phyloP scores from a whole-genome alignment of 2,888 invertebrate species.

The Eristalis arbustorum region DNA sequence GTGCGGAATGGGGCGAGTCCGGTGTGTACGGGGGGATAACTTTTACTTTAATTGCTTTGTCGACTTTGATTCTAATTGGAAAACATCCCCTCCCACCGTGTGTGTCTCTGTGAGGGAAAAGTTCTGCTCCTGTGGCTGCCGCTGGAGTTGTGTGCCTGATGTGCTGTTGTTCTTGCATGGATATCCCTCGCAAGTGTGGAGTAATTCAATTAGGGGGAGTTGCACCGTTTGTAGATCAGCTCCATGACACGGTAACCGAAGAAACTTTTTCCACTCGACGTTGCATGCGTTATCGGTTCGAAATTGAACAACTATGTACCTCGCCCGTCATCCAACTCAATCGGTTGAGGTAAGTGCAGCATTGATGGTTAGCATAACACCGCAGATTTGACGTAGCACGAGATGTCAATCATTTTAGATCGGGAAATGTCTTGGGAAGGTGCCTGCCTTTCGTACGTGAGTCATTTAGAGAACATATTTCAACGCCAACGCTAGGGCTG shows the following conservation, averaged over 20 bases:
- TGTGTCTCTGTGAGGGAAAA: neutral
- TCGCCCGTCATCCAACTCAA: neutral
- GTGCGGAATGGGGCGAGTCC: neutral
- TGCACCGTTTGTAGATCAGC: neutral
- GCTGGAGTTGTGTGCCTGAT: neutral
- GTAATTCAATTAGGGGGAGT: constrained; percentile 23
- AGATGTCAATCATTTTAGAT: too few relatives aligned
- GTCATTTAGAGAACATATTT: too few relatives aligned
- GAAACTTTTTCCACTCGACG: constrained; percentile 9
- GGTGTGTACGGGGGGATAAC: constrained; percentile 11
- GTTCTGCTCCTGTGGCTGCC: neutral
- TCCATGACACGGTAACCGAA: neutral
- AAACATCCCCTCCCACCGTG: constrained; percentile 12
- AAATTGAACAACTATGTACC: neutral
- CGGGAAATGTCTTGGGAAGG: too few relatives aligned
- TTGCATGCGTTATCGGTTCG: neutral
- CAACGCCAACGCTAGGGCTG: too few relatives aligned
- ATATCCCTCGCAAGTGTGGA: constrained; percentile 20
- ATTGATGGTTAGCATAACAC: too few relatives aligned
- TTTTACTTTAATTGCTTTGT: constrained; percentile 52
- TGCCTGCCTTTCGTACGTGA: too few relatives aligned
- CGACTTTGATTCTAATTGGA: constrained; percentile 57
- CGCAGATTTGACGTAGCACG: too few relatives aligned
- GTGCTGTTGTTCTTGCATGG: neutral
- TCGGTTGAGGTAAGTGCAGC: neutral